Percentiles rank a stretch among this genome's conserved stretches.
phyloP scores from a whole-genome alignment of 2,113 vertebrate genomes.

The Rhodinocichla rosea region DNA sequence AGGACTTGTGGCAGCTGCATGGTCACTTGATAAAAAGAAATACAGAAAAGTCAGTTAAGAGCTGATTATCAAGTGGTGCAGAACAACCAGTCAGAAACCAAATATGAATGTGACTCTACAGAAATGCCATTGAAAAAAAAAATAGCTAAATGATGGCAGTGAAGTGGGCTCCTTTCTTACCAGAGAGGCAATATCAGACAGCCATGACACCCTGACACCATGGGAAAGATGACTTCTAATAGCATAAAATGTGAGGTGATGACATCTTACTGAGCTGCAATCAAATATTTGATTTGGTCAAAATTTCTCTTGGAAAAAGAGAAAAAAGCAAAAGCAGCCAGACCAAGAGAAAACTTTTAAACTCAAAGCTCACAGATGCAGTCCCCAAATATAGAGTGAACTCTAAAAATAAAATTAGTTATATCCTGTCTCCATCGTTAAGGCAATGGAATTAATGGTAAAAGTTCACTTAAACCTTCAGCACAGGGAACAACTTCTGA shows the following conservation, averaged over 20 bases:
- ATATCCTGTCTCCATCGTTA: background rate
- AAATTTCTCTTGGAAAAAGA: no score
- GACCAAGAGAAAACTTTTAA: background rate
- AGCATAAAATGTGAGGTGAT: background rate
- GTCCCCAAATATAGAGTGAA: background rate
- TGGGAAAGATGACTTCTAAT: background rate
- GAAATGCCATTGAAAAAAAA: background rate
- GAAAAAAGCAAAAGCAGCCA: background rate
- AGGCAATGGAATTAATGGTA: background rate
- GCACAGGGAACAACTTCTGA: background rate
- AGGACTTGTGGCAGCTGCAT: background rate
- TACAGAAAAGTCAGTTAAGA: background rate
- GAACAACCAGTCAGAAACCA: background rate
- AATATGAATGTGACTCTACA: background rate
- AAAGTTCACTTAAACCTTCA: background rate
- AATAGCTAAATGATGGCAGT: background rate
- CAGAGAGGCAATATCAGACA: background rate
- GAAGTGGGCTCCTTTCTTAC: background rate
- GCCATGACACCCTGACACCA: background rate
- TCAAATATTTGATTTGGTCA: background rate
- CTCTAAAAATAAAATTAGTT: background rate
- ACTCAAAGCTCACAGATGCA: background rate
- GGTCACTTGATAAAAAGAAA: background rate
- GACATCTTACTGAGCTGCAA: background rate
- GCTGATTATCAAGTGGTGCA: background rate